Base-by-base conservation (phyloP, 2,797 vertebrate genomes). In the Spinus pinus region DNA sequence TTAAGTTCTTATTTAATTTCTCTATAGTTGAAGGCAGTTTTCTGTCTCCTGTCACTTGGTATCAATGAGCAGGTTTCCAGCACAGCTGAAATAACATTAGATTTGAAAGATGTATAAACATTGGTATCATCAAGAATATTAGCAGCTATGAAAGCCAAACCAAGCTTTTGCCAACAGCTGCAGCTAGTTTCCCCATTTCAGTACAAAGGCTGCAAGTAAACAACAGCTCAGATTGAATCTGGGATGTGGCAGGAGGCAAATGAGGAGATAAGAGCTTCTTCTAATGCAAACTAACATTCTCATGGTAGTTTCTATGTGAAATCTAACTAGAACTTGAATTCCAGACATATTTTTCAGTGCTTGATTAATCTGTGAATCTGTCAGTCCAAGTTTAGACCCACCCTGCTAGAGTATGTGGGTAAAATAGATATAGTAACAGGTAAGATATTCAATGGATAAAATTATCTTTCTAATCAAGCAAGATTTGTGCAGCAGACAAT, bases 91-190 rank as follows among this genome's bases (percentile, higher is more conserved):
- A 92, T 37, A 92, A 86, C 61, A 46, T 37, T 50, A 56, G 66
- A 81, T 75, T 88, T 81, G 58, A 84, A 94, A 84, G 66, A 84
- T 61, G 33, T 60, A 69, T 78, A 75, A 91, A 79, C 50, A 86
- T 14, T 69, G 53, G 78, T 81, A 53, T 88, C 57, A 86, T 86
- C 81, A 91, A 81, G 81, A 57, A 53, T 81, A 86, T 88, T 84
- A 92, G 46, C 46, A 89, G 54, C 74, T 86, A 53, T 44, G 54
- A 94, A 94, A 86, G 86, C 62, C 83, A 94, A 90, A 84, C 54
- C 28, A 78, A 69, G 62, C 21, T 77, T 90, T 91, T 86, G 44
- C 72, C 60, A 90, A 73, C 67, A 86, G 75, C 60, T 92, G 69
- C 69, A 70, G 49, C 50, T 92, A 83, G 30, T 73, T 90, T 88